Base-by-base conservation (phyloP, 2,888 invertebrate species). In the Yponomeuta sedellus region DNA sequence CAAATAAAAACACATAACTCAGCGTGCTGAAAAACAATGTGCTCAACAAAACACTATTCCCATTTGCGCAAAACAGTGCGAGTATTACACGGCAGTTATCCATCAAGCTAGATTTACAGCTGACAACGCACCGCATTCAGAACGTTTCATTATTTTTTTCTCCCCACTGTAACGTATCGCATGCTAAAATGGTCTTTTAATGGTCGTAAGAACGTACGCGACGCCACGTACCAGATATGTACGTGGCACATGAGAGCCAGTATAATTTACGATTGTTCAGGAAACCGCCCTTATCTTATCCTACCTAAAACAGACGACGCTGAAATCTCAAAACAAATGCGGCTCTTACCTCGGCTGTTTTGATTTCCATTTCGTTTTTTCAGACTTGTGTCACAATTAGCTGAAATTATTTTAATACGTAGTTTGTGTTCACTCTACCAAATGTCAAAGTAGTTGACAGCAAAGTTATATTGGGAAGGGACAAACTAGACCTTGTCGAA, bases 121-220 rank as follows among this genome's bases (percentile, higher is more conserved):
- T 63, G 63, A 63, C 63, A 63, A 40, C 63, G 63, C 40, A 63
- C 40, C 40, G 63, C 63, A 63, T 63, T 40, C 63, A 63, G 40
- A 63, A 11, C 63, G 20, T 63, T 63, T 63, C 63, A 63, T 63
- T 63, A 63, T 20, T 40, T 34, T 39, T 76, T 63, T 75, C 74
- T 71, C 71, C 74, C 44, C 44, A 52, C 44, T 52, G 44, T 52
- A 79, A 78, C 77, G 78, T 77, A 75, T 75, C 77, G 76, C 76
- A 72, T 77, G 72, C 70, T 73, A 74, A 78, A 78, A 78, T 76
- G 75, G 75, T 77, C 74, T 75, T 76, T 75, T 75, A 71, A 79
- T 73, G 74, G 74, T 75, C 70, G 57, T 76, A 76, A 75, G 73
- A 71, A 74, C 71, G 71, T 68, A 70, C 67, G 68, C 73, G 70